phyloP scores from a whole-genome alignment of 2,888 invertebrate species.

The Merodon equestris region DNA sequence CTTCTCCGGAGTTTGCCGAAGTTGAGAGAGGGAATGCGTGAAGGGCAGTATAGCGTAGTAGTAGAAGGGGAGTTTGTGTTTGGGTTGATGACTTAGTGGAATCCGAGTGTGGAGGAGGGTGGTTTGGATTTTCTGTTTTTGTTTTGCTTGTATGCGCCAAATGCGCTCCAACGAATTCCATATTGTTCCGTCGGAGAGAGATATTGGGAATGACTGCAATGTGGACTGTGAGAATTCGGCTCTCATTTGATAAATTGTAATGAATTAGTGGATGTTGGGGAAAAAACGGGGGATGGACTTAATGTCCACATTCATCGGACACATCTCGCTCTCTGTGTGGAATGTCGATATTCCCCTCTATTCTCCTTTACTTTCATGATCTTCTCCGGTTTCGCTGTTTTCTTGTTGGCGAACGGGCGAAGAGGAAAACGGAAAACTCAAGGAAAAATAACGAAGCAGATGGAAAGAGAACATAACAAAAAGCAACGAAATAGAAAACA shows the following conservation, averaged over 20 bases:
- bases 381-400: slow-evolving; percentile 8
- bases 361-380: slow-evolving; percentile 21
- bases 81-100: neutral
- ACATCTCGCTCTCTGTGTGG: neutral
- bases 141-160: slow-evolving; percentile 47
- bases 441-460: too few species aligned
- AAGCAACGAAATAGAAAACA: too few species aligned
- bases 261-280: slow-evolving; percentile 43
- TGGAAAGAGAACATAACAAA: slow-evolving; percentile 31
- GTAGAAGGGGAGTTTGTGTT: slow-evolving; percentile 26
- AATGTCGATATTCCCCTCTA: slow-evolving; percentile 40
- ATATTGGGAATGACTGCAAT: slow-evolving; percentile 1
- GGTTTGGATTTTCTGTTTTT: slow-evolving; percentile 61
- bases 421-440: too few species aligned
- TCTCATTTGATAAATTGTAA: neutral
- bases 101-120: slow-evolving; percentile 26
- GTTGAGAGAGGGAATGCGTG: neutral
- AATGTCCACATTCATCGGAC: neutral
- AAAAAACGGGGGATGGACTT: slow-evolving; percentile 35
- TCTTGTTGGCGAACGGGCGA: neutral
- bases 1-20: slow-evolving; percentile 12
- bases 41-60: too few species aligned
- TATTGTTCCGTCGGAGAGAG: slow-evolving; percentile 23
- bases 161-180: slow-evolving; percentile 31
- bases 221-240: neutral